Base-by-base conservation (phyloP, 2,797 vertebrate species). In the Gymnocypris eckloni region DNA sequence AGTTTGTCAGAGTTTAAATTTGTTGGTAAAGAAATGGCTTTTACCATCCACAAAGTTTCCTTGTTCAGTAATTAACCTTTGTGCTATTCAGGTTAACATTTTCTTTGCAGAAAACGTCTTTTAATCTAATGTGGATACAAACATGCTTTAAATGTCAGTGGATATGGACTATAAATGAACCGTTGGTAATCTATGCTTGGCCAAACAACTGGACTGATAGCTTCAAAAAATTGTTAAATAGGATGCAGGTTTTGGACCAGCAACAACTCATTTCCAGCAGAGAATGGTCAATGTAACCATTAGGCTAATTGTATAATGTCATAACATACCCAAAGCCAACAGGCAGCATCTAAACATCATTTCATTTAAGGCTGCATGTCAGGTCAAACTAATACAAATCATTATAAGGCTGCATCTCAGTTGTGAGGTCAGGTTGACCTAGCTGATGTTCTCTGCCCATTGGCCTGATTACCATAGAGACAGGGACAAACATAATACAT, bases 351-450 rank as follows among this genome's bases (percentile, higher is more conserved):
- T 67, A 88, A 86, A 81, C 37, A 67, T 70, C 28, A 43, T 80
- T 88, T 86, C 72, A 48, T 81, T 48, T 11, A 76, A 76, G 89
- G 85, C 82, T 11, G 85, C 83, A 20, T 56, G 18, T 20, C 86
- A 86, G 77, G 80, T 28, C 82, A 45, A 69, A 70, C 54, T 86
- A 87, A 89, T 89, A 85, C 86, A 87, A 82, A 88, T 72, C 20
- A 82, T 86, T 86, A 66, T 54, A 28, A 87, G 78, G 84, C 73
- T 79, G 56, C 37, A 61, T 71, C 48, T 79, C 52, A 71, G 72
- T 66, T 73, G 72, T 81, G 61, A 70, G 66, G 76, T 71, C 87
- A 79, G 87, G 82, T 54, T 86, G 87, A 90, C 82, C 82, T 83
- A n/a, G 50, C 20, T 70, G 85, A 90, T 88, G 41, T 76, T 45